Conservation (phyloP, 2,113 vertebrate species). For the Emydocephalus ijimae region DNA sequence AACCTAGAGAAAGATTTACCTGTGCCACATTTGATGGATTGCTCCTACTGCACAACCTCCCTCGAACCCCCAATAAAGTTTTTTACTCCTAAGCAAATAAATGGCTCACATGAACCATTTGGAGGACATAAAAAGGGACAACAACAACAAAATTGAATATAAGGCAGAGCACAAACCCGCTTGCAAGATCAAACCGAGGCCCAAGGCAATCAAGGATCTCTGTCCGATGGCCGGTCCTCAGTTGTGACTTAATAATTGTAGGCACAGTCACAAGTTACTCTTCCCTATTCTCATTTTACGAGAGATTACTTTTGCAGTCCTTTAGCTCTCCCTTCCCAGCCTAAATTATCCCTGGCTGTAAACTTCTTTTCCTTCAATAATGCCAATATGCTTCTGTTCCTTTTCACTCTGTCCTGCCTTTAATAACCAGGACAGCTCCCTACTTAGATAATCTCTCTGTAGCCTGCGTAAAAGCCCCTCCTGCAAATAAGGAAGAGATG, state of each 20-base stretch:
- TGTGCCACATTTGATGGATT: neutral
- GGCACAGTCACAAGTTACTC: slow-evolving; percentile 4
- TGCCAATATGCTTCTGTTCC: slow-evolving; percentile 36
- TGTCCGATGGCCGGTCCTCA: neutral
- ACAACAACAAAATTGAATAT: neutral
- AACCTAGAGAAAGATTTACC: neutral
- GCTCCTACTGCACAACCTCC: neutral
- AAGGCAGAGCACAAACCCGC: no score
- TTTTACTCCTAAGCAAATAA: neutral
- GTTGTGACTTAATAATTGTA: neutral
- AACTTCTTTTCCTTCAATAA: slow-evolving; percentile 12
- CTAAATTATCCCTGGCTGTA: slow-evolving; percentile 13
- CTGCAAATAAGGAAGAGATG: slow-evolving; percentile 69
- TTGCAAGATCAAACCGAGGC: neutral
- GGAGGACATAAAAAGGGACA: neutral
- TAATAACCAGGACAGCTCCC: slow-evolving; percentile 54
- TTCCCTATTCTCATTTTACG: slow-evolving; percentile 27
- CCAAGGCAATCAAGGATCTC: neutral
- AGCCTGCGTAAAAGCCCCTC: slow-evolving; percentile 55
- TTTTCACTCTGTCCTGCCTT: slow-evolving; percentile 31
- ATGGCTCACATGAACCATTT: no score
- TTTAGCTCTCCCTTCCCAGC: neutral
- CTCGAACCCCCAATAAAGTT: neutral
- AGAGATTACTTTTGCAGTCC: neutral
- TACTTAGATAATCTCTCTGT: slow-evolving; percentile 59